Evolutionary conservation across 2,888 invertebrate genomes (phyloP).

Genomic region (Hemicrepidius hirtus): DNA sequence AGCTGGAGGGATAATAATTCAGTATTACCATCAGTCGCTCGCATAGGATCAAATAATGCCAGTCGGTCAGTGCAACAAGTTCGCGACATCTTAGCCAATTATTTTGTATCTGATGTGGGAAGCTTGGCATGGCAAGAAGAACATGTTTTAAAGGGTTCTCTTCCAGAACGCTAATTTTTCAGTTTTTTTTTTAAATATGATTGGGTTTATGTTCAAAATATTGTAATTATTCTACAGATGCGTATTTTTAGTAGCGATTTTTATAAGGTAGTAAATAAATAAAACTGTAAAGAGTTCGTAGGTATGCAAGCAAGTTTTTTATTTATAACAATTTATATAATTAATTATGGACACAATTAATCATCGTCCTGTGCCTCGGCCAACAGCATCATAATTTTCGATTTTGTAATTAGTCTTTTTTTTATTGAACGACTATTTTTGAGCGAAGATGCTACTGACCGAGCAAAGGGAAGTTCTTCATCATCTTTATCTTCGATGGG

Average conservation of each 20-base stretch:
- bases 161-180: too few species aligned
- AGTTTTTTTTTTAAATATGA: too few species aligned
- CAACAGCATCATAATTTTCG: background rate
- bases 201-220: too few species aligned
- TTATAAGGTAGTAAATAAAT: too few species aligned
- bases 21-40: conserved; percentile 28
- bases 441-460: background rate
- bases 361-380: background rate
- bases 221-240: too few species aligned
- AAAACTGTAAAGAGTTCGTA: too few species aligned
- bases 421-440: background rate
- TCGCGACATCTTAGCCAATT: conserved; percentile 33
- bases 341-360: background rate
- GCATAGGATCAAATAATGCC: conserved; percentile 40
- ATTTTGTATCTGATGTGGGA: conserved; percentile 30
- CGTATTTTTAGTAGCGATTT: too few species aligned
- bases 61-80: conserved; percentile 3
- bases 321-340: background rate
- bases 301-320: too few species aligned
- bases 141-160: conserved; percentile 1
- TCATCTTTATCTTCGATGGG: background rate
- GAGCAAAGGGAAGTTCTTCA: background rate
- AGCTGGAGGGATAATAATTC: conserved; percentile 30
- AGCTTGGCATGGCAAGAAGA: conserved; percentile 36
- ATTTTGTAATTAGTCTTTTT: background rate